Conservation (phyloP, 2,888 invertebrate genomes). For the Macrosoma leucophasiata region DNA sequence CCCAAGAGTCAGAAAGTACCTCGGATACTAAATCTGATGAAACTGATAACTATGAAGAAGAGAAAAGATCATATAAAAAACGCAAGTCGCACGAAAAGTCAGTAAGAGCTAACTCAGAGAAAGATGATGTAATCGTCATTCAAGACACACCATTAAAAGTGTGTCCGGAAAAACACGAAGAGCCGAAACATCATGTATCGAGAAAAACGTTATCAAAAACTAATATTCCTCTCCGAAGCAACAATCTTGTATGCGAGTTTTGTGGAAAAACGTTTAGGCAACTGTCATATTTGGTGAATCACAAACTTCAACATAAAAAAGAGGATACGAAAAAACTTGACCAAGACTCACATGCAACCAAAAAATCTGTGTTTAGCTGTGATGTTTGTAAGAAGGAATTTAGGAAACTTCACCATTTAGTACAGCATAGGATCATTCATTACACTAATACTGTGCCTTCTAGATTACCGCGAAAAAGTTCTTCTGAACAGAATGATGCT, state of each 20-base stretch:
- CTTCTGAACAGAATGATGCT: conserved; percentile 47
- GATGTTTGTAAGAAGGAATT: conserved; percentile 68
- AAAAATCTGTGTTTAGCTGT: conserved; percentile 51
- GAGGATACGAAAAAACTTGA: conserved; percentile 41
- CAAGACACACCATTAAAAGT: conserved; percentile 49
- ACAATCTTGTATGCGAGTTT: conserved; percentile 55
- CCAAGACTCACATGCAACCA: conserved; percentile 25
- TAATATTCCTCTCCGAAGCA: conserved; percentile 31
- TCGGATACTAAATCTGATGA: conserved; percentile 44
- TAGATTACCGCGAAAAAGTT: conserved; percentile 46
- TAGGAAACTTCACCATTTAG: conserved; percentile 64
- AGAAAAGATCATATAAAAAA: conserved; percentile 37
- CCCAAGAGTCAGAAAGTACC: conserved; percentile 47
- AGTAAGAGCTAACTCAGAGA: conserved; percentile 32
- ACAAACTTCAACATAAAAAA: conserved; percentile 57
- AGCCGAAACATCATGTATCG: conserved; percentile 35
- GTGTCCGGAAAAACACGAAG: conserved; percentile 31
- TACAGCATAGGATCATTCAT: conserved; percentile 64
- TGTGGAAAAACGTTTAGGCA: conserved; percentile 69
- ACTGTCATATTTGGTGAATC: conserved; percentile 59
- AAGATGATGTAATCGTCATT: conserved; percentile 46
- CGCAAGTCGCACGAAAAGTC: conserved; percentile 43
- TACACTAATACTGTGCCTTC: conserved; percentile 36
- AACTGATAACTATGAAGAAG: conserved; percentile 39
- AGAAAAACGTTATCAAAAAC: conserved; percentile 33